phyloP scores from a whole-genome alignment of 2,888 invertebrate species.

The Zaprionus bogoriensis region DNA sequence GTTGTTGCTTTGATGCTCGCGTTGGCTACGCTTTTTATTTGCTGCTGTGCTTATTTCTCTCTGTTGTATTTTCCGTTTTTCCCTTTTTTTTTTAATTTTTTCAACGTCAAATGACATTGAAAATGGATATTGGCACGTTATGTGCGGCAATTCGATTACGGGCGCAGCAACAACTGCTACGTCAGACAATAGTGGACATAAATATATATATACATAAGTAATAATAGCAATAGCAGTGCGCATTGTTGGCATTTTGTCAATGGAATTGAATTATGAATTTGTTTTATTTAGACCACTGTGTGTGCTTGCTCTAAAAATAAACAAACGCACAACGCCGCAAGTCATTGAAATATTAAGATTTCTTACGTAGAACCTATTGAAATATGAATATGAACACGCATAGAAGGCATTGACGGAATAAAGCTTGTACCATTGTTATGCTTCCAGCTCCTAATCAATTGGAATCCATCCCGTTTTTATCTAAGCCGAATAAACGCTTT shows the following conservation, averaged over 20 bases:
- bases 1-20: conserved; percentile 17
- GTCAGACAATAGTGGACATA: conserved; percentile 1
- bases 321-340: conserved; percentile 4
- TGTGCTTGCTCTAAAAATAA: conserved; percentile 4
- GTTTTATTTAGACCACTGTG: conserved; percentile 4
- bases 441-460: no score
- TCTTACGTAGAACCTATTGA: not conserved
- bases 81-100: conserved; percentile 7
- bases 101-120: conserved; percentile 53
- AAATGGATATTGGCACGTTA: conserved; percentile 65
- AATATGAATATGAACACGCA: no score
- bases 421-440: no score
- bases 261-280: conserved; percentile 49
- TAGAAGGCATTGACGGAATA: no score
- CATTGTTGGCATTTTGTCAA: conserved; percentile 44
- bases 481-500: not conserved
- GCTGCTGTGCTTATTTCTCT: conserved; percentile 11
- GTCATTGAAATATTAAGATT: conserved; percentile 11
- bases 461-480: no score
- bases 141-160: conserved; percentile 62
- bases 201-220: conserved; percentile 22
- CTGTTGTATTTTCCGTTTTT: not conserved
- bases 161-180: not conserved
- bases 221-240: conserved; percentile 32
- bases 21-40: conserved; percentile 31